Conservation (phyloP, 53 echinoderm and acorn worm genomes). For the Temnopleurus reevesii region DNA sequence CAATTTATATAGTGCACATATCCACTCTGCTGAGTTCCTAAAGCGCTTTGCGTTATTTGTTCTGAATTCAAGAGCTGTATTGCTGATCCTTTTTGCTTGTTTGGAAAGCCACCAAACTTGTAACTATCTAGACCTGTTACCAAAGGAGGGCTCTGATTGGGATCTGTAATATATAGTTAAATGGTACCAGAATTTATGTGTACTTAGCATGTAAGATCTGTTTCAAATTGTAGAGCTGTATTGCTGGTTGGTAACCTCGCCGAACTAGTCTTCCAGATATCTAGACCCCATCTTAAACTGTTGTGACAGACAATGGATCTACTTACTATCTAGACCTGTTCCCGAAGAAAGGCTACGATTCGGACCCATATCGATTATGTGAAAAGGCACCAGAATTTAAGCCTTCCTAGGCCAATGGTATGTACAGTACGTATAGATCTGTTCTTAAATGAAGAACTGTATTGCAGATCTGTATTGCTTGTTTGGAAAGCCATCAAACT, state of each 20-base stretch:
- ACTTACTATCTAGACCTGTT: constrained; percentile 26
- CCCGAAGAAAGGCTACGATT: neutral
- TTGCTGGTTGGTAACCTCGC: no score
- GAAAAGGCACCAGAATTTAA: no score
- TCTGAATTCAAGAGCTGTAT: neutral
- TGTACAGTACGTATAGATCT: no score
- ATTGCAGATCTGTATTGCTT: neutral
- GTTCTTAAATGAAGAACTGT: neutral
- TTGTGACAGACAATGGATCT: neutral
- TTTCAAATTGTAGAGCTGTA: no score
- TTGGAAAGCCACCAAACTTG: neutral
- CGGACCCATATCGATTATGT: constrained; percentile 45
- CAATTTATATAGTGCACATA: no score
- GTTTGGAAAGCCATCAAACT: neutral
- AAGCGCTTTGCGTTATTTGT: no score
- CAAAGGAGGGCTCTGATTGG: neutral
- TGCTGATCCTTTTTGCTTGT: neutral
- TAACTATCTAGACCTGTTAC: constrained; percentile 21
- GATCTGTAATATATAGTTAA: neutral
- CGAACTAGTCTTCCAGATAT: no score
- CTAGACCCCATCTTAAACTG: no score
- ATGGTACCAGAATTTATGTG: neutral
- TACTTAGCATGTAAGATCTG: no score
- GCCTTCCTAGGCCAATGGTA: neutral
- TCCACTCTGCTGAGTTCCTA: no score